Base-by-base conservation (phyloP, 1,140 invertebrate genomes). In the Monochamus saltuarius region DNA sequence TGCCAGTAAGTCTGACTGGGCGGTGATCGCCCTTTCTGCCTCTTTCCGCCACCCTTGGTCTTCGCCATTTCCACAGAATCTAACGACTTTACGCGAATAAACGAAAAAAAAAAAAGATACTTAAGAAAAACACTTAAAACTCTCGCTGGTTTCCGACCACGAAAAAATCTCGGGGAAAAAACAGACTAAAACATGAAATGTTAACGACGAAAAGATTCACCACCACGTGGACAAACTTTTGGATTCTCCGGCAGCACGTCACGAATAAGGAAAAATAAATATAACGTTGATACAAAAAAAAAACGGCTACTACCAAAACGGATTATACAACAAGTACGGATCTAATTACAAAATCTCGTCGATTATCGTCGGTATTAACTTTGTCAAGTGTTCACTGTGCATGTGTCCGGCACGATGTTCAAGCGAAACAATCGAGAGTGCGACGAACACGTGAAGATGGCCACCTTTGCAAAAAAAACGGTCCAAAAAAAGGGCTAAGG, bases 51-150 rank as follows among this genome's bases (percentile, higher is more conserved):
- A 34, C 36, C 17, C 34, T 46, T 59, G 6, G 62, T 62, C 46
- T 64, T 68, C 11, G 62, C 62, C 66, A 68, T 68, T 13, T 51
- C 43, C 34, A 46, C 43, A 14, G 9, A 40, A 7, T 46, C 22
- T 16, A 46, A 56, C 14, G 14, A 17, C 53, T 7, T 14, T 16
- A 45, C n/a, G 19, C 19, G 46, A 54, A 39, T 9, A 14, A 14
- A 38, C 8, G 35, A 35, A 14, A 35, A 4, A 11, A 35, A 34
- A 56, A 56, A 13, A 8, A 39, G 37, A 42, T 42, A 8, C 39
- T 42, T 39, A 10, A 1, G 37, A 42, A 13, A 11, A 13, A 42
- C 39, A 42, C 16, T 42, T 42, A 42, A 42, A 42, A 4, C 16
- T 42, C 10, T 2, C 10, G 11, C n/a, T 42, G 6, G n/a, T 13